Percentiles rank a stretch among this genome's conserved stretches.
Conservation (phyloP, 2,888 invertebrate species). For the Ochropleura plecta region DNA sequence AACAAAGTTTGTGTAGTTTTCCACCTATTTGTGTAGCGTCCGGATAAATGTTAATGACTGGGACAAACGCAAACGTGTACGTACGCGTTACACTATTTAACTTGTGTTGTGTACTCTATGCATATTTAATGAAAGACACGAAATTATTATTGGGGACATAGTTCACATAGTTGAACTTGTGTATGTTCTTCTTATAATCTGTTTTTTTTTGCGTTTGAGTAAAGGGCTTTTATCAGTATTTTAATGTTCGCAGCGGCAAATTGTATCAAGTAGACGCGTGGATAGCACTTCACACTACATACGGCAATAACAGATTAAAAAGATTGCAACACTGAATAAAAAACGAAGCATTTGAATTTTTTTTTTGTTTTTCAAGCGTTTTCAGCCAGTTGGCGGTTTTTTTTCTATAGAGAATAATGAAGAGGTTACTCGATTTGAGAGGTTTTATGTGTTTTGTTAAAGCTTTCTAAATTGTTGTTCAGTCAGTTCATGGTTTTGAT, state of each 20-base stretch:
- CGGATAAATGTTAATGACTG: conserved; percentile 83
- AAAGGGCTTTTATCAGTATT: conserved; percentile 7
- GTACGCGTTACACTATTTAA: conserved; percentile 72
- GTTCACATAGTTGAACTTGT: conserved; percentile 33
- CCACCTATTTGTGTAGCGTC: conserved; percentile 78
- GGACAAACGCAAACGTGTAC: conserved; percentile 75
- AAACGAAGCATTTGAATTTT: conserved; percentile 36
- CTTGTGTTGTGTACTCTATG: conserved; percentile 72
- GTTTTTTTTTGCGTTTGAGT: conserved; percentile 1
- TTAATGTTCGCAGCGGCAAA: conserved; percentile 25
- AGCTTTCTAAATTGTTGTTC: neutral
- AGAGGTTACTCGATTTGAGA: conserved; percentile 10
- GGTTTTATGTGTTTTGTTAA: conserved; percentile 9
- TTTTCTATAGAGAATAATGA: conserved; percentile 18
- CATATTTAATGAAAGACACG: conserved; percentile 76
- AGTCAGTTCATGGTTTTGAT: neutral
- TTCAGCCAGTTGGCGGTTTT: conserved; percentile 32
- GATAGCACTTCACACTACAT: conserved; percentile 33
- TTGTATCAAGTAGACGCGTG: conserved; percentile 43
- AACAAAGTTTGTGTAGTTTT: conserved; percentile 80
- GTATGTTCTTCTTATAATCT: conserved; percentile 34
- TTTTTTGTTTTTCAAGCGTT: conserved; percentile 27
- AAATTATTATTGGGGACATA: conserved; percentile 40
- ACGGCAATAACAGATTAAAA: conserved; percentile 57
- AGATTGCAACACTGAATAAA: conserved; percentile 50